Base-by-base conservation (phyloP, 2,888 invertebrate genomes). In the Drosophila stalkeri region DNA sequence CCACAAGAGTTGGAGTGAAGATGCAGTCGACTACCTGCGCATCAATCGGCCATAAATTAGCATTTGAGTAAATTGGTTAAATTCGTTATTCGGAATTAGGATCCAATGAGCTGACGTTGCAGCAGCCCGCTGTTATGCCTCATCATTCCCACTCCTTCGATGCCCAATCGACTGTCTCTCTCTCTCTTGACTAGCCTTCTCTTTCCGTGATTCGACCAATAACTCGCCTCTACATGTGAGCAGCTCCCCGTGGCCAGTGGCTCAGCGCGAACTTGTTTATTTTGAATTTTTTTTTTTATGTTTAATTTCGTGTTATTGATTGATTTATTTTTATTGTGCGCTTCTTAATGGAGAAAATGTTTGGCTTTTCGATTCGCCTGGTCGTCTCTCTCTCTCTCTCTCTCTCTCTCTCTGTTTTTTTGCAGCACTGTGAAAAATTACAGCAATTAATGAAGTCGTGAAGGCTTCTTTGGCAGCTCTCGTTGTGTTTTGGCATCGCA, bases 21-120 rank as follows among this genome's bases (percentile, higher is more conserved):
- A 35, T 71, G 57, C 66, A 72, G 65, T 65, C 72, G 72, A 72
- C 76, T 92, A 92, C 91, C 92, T 91, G 91, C 81, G 91, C 91
- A 90, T 91, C 90, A 85, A 87, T 90, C 91, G 92, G 84, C 92
- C 90, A 92, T 91, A 91, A 91, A 91, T 91, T 92, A 91, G 91
- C 91, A 91, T 92, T 91, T 92, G 89, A 89, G 91, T 92, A 91
- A 91, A 92, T 92, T 92, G 92, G 82, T 90, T 92, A 88, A 92
- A 91, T 92, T 91, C 91, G 91, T 92, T 92, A 89, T 91, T 92
- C 86, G 86, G 83, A 91, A 90, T 91, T 91, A 91, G 90, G 90
- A 90, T 89, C 90, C 88, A 89, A 90, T 91, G 89, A 85, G 88
- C 77, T 75, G 77, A 74, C 66, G 79, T 46, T 70, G 71, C 75